These are phyloP conservation scores for Eulemur rufifrons DNA, from an alignment of 2,113 vertebrate genomes.

Conservation along the genomic window DNA sequence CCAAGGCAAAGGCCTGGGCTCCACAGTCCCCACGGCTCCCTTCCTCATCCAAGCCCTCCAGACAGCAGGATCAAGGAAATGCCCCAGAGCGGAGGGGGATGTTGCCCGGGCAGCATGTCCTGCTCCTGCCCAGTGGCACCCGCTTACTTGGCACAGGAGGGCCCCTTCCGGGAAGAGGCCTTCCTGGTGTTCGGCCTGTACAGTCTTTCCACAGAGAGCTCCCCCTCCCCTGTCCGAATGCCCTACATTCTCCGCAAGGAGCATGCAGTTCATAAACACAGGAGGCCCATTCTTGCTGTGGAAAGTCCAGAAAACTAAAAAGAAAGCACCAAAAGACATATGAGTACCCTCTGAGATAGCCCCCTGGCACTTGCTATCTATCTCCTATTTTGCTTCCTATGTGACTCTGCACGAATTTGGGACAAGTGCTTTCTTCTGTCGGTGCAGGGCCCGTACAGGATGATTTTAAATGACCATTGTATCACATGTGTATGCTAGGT, in stretches of 20 bases:
- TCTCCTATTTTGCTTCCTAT: not conserved
- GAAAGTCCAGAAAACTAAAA: not conserved
- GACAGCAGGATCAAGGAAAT: not conserved
- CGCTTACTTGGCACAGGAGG: conserved; percentile 42
- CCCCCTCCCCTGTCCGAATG: accelerated
- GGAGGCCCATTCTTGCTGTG: not conserved
- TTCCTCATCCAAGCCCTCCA: not conserved
- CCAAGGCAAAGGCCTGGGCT: conserved; percentile 61
- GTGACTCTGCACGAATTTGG: not conserved
- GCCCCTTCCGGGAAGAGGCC: conserved; percentile 78
- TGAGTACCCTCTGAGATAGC: not conserved
- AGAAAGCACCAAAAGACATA: not conserved
- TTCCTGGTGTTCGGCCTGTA: conserved; percentile 70
- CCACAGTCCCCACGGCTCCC: not conserved
- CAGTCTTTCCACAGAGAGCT: not conserved
- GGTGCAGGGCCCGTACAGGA: not conserved
- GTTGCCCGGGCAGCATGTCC: not conserved
- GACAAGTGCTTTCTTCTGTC: not conserved
- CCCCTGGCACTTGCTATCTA: accelerated
- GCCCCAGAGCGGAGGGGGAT: not conserved
- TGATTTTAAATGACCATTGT: not conserved
- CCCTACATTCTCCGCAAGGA: not conserved
- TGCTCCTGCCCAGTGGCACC: conserved; percentile 51
- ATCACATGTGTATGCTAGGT: no score
- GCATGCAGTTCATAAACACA: not conserved